These are phyloP conservation scores for Chionodraco myersi DNA, from an alignment of 2,113 vertebrate genomes.

Conservation along the genomic window DNA sequence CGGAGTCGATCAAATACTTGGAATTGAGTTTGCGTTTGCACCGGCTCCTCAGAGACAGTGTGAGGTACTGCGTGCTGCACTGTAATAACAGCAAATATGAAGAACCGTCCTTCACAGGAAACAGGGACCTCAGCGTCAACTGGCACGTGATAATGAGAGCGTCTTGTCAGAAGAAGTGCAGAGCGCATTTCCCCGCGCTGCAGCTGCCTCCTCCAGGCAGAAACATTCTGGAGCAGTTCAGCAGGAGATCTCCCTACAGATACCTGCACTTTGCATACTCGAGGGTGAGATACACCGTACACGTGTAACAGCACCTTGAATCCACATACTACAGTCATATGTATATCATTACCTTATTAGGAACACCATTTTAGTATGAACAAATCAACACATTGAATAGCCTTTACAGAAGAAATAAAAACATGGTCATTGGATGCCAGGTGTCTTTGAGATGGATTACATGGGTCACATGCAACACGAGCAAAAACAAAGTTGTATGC, in stretches of 20 bases:
- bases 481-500: not conserved
- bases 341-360: not conserved
- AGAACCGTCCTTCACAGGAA: not conserved
- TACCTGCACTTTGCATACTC: constrained; percentile 89
- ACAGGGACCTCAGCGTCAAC: constrained; percentile 79
- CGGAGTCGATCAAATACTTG: constrained; percentile 83
- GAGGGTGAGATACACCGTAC: constrained; percentile 81
- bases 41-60: constrained; percentile 86
- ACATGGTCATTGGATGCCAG: not conserved
- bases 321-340: not conserved
- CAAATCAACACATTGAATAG: not conserved
- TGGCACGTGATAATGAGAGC: constrained; percentile 82
- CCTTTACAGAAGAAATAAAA: not conserved
- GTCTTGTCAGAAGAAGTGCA: constrained; percentile 86
- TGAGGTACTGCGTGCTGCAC: constrained; percentile 83
- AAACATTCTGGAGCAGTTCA: constrained; percentile 86
- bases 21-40: constrained; percentile 87
- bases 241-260: constrained; percentile 86
- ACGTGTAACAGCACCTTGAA: not conserved
- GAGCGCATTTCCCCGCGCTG: constrained; percentile 84
- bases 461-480: too few relatives aligned
- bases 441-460: not conserved
- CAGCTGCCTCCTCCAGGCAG: constrained; percentile 84
- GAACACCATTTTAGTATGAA: too few relatives aligned
- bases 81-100: constrained; percentile 68